Base-by-base conservation (phyloP, 2,888 invertebrate species). In the Sinhomidia bicolor region DNA sequence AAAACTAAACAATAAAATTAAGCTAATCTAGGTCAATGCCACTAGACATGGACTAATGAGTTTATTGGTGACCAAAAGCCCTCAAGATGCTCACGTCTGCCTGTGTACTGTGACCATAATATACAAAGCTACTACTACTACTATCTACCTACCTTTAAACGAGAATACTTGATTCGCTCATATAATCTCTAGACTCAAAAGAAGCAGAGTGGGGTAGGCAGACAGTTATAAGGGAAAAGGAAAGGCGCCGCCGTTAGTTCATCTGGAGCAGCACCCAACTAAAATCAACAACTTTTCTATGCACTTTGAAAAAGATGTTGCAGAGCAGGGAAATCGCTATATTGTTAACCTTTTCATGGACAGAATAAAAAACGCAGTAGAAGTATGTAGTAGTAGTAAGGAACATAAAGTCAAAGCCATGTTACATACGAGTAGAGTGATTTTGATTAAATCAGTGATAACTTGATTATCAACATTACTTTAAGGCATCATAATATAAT, bases 381-480 rank as follows among this genome's bases (percentile, higher is more conserved):
- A 54, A 54, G 17, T 65, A 32, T n/a, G 32, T 14, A 29, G 60
- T 60, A 60, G 23, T 29, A 29, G 47, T 9, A 51, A 54, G 7
- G 51, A 29, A 26, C n/a, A n/a, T n/a, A n/a, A n/a, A n/a, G n/a
- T n/a, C n/a, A 3, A 36, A 36, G 78, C 23, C 20, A 12, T 54
- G 29, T 26, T n/a, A 17, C 23, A 51, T 36, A 68, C 7, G 2
- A 54, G 29, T 20, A 76, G 79, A 85, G 71, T 79, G 85, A 85
- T 79, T 86, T 86, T 86, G 71, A 86, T 86, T 86, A 60, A 86
- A 86, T 86, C 86, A 86, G 80, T 74, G 86, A 86, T 86, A 86
- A 86, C 86, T 74, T 74, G 86, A 86, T 86, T 86, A 81, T 86
- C 60, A 74, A 54, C 79, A 57, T 85, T 71, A 68, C 85, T 79